phyloP scores from a whole-genome alignment of 2,113 vertebrate genomes.

The Sprattus sprattus region DNA sequence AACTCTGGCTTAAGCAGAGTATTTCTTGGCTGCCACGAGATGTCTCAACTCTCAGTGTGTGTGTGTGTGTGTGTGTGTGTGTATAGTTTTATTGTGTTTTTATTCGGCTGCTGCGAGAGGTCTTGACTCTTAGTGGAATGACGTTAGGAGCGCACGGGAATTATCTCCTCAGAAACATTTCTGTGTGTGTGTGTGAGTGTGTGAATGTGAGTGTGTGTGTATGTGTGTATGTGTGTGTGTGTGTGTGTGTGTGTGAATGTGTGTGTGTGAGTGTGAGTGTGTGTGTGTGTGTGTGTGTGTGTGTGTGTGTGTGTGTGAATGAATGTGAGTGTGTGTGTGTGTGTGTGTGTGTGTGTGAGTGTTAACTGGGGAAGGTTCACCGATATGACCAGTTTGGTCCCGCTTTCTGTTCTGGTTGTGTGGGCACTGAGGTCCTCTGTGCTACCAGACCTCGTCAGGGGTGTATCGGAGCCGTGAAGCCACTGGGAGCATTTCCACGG shows the following conservation, averaged over 20 bases:
- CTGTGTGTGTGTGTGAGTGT: background rate
- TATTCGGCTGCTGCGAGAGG: constrained; percentile 29
- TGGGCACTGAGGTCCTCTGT: background rate
- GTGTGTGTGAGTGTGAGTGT: background rate
- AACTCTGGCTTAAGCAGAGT: constrained; percentile 16
- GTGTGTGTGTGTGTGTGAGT: no score
- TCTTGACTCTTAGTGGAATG: constrained; percentile 31
- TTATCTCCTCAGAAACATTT: background rate
- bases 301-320: no score
- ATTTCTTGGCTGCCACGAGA: constrained; percentile 39
- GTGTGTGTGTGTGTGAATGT: no score
- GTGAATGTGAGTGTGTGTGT: background rate
- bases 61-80: no score
- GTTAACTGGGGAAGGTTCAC: no score
- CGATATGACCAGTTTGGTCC: background rate
- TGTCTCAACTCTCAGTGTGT: background rate
- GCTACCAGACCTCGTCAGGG: no score
- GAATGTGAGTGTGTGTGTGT: no score
- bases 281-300: constrained; percentile 26
- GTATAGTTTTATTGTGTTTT: no score
- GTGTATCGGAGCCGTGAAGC: no score
- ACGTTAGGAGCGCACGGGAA: background rate
- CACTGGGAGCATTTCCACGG: background rate
- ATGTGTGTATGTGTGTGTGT: constrained; percentile 20
- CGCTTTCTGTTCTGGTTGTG: background rate